Evolutionary conservation across 2,797 vertebrate genomes (phyloP).

Genomic region (Sardinella longiceps): DNA sequence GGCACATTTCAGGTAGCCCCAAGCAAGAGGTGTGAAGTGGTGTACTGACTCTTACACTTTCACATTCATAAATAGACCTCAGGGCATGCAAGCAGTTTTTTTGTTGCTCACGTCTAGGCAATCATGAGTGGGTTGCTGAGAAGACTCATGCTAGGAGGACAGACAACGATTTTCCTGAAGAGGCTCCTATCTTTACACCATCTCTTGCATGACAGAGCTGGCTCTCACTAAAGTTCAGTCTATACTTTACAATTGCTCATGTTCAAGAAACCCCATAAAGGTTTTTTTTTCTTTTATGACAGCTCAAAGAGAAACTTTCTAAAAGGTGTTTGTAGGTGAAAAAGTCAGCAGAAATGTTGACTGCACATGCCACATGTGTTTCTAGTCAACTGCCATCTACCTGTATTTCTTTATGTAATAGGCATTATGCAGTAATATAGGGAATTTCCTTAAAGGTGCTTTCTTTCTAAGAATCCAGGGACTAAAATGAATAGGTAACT

Average conservation of each 20-base stretch:
- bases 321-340: not conserved
- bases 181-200: constrained; percentile 66
- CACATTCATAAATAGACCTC: not conserved
- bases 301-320: not conserved
- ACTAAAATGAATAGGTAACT: not conserved
- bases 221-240: not conserved
- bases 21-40: not conserved
- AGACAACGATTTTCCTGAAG: constrained; percentile 34
- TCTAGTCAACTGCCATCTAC: not conserved
- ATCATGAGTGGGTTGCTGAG: not conserved
- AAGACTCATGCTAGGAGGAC: not conserved
- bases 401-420: not conserved
- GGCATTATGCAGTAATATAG: too few species aligned
- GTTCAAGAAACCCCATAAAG: not conserved
- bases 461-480: not conserved
- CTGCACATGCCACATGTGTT: not conserved
- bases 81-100: not conserved
- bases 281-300: not conserved
- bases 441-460: not conserved
- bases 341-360: not conserved
- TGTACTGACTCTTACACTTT: not conserved
- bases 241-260: not conserved
- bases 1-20: not conserved
- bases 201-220: constrained; percentile 55
- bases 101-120: not conserved